Conservation (phyloP, 2,797 vertebrate species). For the Rhabdomys pumilio region DNA sequence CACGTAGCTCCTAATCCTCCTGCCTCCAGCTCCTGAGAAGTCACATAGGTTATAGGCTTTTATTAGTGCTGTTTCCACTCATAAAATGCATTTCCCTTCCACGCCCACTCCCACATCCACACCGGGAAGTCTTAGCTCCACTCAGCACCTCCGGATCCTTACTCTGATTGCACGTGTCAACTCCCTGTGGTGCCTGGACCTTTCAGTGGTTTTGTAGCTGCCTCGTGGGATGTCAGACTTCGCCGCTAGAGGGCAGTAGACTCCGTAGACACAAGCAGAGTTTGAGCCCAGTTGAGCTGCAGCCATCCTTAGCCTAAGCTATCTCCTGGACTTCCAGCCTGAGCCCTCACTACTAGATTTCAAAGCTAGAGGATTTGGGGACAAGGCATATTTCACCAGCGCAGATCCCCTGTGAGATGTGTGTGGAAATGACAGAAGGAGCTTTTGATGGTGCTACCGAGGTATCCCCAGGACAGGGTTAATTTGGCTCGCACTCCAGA, state of each 20-base stretch:
- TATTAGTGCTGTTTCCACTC: background rate
- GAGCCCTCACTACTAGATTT: background rate
- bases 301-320: background rate
- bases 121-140: background rate
- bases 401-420: background rate
- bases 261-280: background rate
- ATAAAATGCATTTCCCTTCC: background rate
- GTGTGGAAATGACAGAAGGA: background rate
- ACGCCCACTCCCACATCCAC: background rate
- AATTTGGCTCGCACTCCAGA: background rate
- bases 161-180: background rate
- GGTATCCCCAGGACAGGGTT: background rate
- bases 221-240: background rate
- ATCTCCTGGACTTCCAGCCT: background rate
- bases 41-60: background rate
- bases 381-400: background rate
- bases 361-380: background rate
- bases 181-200: background rate
- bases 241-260: constrained; percentile 24
- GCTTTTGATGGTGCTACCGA: background rate
- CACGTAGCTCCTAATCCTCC: background rate
- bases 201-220: background rate
- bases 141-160: background rate
- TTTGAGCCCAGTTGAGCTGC: background rate
- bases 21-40: background rate